Evolutionary conservation across 1,140 invertebrate genomes (phyloP), one percentile per base, ranked within the genome.

Genomic region (Condylostylus longicornis): DNA sequence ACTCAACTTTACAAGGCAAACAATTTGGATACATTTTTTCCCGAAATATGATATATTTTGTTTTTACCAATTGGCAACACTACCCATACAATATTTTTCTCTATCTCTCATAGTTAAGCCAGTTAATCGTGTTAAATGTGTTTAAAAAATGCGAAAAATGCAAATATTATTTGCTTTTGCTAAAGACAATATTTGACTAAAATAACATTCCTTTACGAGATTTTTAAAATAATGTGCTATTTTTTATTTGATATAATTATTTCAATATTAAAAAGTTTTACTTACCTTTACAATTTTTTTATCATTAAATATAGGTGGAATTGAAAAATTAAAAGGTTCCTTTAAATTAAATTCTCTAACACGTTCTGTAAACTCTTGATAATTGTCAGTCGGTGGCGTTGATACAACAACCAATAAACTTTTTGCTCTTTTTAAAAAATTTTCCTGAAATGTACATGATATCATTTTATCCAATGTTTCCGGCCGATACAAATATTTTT

Each of bases 401-500:
- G 82, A 76, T 2, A 82, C 81, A 10, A 93, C 76, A 1, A 94
- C 83, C 38, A 95, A 67, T 5, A 94, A 59, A 4, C 86, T 89
- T 44, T 75, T 71, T 1, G 80, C 79, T 35, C 73, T 65, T 47
- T 79, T 79, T 41, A 70, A 60, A 48, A 82, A 81, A 48, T 72
- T 71, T 29, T 68, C 65, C 5, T 72, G 69, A 38, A 72, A 70
- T 12, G 70, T 59, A 54, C 78, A 82, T 46, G 67, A 67, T 37
- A 65, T 61, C 52, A 71, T 62, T 40, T 66, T 67, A 36, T 66
- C 61, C 37, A 72, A 62, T 45, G 67, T 58, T 20, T 72, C 70
- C 23, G 70, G 68, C 61, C 86, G 79, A 70, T 83, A 88, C 57
- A 95, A 75, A 67, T 93, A 95, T 60, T 82, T 79, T 41, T 75